Conservation (phyloP, 1,140 invertebrate species). For the Drosophila ercepeae region DNA sequence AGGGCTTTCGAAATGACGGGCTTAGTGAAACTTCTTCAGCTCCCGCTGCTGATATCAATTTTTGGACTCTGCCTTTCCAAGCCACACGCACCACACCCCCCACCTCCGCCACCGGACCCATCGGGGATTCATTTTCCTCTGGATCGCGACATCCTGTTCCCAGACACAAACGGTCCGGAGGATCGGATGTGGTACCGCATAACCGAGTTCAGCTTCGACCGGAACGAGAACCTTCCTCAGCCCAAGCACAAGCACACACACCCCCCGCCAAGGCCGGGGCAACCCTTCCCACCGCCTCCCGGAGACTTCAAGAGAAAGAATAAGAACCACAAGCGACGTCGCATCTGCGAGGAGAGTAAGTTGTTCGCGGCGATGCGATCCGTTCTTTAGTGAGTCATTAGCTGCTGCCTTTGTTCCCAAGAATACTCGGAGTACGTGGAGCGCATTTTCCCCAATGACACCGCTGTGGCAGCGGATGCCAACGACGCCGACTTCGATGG, state of each 20-base stretch:
- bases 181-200: slow-evolving; percentile 43
- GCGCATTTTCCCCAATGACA: slow-evolving; percentile 71
- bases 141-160: slow-evolving; percentile 54
- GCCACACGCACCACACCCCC: not conserved
- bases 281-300: slow-evolving; percentile 62
- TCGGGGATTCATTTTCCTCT: slow-evolving; percentile 39
- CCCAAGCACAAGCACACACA: slow-evolving; percentile 1
- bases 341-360: slow-evolving; percentile 73
- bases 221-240: slow-evolving; percentile 12
- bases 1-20: slow-evolving; percentile 34
- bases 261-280: slow-evolving; percentile 36
- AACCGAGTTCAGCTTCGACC: slow-evolving; percentile 38
- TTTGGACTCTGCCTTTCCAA: slow-evolving; percentile 8
- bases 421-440: slow-evolving; percentile 75
- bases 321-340: slow-evolving; percentile 24
- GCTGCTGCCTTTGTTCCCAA: slow-evolving; percentile 9
- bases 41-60: slow-evolving; percentile 10
- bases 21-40: slow-evolving; percentile 3
- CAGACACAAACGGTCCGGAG: slow-evolving; percentile 1
- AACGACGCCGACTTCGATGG: slow-evolving; percentile 77
- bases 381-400: slow-evolving; percentile 6
- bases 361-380: slow-evolving; percentile 12
- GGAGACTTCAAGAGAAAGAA: slow-evolving; percentile 41
- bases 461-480: slow-evolving; percentile 58
- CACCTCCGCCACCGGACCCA: not conserved